Conservation (phyloP, 2,888 invertebrate species). For the Hymenopus coronatus region DNA sequence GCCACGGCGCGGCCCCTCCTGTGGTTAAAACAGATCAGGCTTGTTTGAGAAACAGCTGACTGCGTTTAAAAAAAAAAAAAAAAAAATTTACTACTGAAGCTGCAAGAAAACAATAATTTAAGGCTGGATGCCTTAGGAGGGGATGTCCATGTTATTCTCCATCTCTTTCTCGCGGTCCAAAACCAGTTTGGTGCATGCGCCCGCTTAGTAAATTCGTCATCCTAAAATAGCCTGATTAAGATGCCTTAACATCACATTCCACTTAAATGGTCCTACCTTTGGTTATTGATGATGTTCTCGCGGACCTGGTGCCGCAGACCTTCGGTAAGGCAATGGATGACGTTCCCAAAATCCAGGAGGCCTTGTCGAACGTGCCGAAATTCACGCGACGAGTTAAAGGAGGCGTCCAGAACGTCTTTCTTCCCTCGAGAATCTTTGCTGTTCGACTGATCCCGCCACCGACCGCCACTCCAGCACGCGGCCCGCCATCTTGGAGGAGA, state of each 20-base stretch:
- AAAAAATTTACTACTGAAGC: not conserved
- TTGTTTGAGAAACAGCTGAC: not conserved
- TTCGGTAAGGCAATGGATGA: not conserved
- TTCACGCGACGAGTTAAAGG: not conserved
- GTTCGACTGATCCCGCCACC: constrained; percentile 12
- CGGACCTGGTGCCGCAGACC: not conserved
- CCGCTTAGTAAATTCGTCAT: not conserved
- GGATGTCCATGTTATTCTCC: not conserved
- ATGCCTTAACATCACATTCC: not conserved
- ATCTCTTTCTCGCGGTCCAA: not conserved
- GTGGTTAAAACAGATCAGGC: not conserved
- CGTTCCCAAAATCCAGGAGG: not conserved
- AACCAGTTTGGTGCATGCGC: not conserved
- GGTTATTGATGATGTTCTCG: not conserved
- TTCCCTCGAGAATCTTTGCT: not conserved
- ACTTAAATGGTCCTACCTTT: not conserved
- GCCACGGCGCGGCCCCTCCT: no score
- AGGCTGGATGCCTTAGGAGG: not conserved
- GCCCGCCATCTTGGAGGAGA: constrained; percentile 9
- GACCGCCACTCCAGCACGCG: constrained; percentile 5
- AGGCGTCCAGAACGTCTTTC: not conserved
- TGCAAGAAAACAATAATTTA: not conserved
- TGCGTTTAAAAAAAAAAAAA: not conserved
- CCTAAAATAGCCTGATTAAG: not conserved
- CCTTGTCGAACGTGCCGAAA: not conserved